Conservation (phyloP, 2,797 vertebrate genomes). For the Dendrocincla fuliginosa region DNA sequence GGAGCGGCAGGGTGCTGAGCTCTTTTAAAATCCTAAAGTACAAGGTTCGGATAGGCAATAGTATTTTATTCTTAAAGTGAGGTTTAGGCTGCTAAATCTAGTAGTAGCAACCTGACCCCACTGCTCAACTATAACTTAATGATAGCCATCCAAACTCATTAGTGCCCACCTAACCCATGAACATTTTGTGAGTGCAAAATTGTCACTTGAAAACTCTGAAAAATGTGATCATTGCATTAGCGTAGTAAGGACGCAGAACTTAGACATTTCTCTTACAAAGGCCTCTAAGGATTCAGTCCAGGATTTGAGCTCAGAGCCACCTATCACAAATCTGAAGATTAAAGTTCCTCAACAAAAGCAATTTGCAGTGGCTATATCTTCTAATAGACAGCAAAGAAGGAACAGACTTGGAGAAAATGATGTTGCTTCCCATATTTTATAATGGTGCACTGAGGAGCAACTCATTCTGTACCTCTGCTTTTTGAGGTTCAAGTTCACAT, state of each 20-base stretch:
- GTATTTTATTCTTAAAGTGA: not conserved
- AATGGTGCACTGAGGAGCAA: not conserved
- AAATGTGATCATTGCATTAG: not conserved
- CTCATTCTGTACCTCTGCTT: not conserved
- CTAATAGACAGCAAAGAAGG: not conserved
- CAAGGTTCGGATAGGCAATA: not conserved
- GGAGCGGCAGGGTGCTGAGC: not conserved
- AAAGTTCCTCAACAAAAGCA: not conserved
- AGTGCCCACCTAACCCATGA: not conserved
- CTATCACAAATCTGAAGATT: not conserved
- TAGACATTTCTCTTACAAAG: not conserved
- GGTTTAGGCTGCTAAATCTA: not conserved
- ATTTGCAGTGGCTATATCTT: not conserved
- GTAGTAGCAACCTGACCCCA: not conserved
- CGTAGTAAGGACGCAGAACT: not conserved
- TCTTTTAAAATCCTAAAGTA: not conserved
- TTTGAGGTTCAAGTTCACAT: not conserved
- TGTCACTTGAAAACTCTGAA: not conserved
- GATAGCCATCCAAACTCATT: not conserved
- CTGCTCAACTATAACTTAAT: not conserved
- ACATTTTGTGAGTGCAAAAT: not conserved
- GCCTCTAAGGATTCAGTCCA: not conserved
- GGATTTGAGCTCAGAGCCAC: not conserved
- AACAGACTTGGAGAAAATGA: not conserved
- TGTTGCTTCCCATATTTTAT: not conserved